Base-by-base conservation (phyloP, 2,113 vertebrate genomes). In the Scomber colias region DNA sequence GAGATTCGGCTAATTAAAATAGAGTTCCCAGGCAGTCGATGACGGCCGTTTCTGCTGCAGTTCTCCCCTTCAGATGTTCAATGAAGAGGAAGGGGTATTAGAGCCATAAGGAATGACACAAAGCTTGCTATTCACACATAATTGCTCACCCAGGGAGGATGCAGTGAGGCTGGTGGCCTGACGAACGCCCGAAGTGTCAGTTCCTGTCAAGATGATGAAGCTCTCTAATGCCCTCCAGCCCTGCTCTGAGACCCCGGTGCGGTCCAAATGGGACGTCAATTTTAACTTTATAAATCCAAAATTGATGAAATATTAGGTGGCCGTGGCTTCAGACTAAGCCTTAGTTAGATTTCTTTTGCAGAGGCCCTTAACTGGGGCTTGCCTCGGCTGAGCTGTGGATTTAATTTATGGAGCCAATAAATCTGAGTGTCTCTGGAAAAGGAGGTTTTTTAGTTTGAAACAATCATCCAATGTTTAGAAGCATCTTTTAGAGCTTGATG, bases 91-190 rank as follows among this genome's bases (percentile, higher is more conserved):
- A 87, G 69, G 63, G 73, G 76, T 86, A 89, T 93, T 88, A 82
- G 77, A 91, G 87, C 90, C 87, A 81, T 90, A 91, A 91, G 86
- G 85, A 94, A 91, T 87, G 92, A 92, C 92, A 94, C 79, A 66
- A 89, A 88, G 89, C 87, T 82, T 84, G 82, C 87, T 88, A 89
- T 92, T 92, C 91, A 73, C 89, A 89, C 83, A 87, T 94, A 95
- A 95, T 95, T 95, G 93, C 93, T 91, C 93, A 92, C 92, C 92
- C 91, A 90, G 92, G 93, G 93, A 94, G 92, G 89, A 89, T 70
- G 82, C 84, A 86, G 72, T 63, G 90, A 90, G 82, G 83, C 91
- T 89, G 89, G 92, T 90, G 87, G 92, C 88, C 85, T 81, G 86
- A 87, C 21, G 64, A 85, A 88, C 56, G 83, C 91, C 85, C 17